phyloP scores from a whole-genome alignment of 2,888 invertebrate genomes.

The Thalpophila matura region DNA sequence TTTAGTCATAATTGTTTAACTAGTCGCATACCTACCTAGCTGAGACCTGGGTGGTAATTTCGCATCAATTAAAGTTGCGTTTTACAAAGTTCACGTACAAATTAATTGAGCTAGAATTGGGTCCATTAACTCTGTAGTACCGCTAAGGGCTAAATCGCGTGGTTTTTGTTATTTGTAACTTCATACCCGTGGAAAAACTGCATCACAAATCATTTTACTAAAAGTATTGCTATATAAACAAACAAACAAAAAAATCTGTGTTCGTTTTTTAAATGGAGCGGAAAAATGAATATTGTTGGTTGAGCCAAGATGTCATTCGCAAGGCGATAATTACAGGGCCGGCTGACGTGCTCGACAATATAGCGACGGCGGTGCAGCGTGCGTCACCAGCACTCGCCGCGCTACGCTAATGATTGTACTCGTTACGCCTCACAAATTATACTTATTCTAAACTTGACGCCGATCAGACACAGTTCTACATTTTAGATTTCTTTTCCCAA shows the following conservation, averaged over 20 bases:
- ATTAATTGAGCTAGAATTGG: constrained; percentile 48
- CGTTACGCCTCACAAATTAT: constrained; percentile 53
- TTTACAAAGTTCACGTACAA: constrained; percentile 42
- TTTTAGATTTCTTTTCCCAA: constrained; percentile 1
- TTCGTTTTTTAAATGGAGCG: constrained; percentile 28
- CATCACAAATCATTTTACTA: constrained; percentile 15
- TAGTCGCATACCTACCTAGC: constrained; percentile 25
- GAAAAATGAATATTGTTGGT: constrained; percentile 32
- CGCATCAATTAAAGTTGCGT: constrained; percentile 54
- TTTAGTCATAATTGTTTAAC: constrained; percentile 47
- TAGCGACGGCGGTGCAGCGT: constrained; percentile 49
- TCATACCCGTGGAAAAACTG: constrained; percentile 27
- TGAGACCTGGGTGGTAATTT: constrained; percentile 36
- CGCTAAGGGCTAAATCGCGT: constrained; percentile 61
- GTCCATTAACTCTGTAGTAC: constrained; percentile 41
- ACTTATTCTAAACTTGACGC: constrained; percentile 15
- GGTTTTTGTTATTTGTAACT: constrained; percentile 50
- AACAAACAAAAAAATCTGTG: constrained; percentile 7
- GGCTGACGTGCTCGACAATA: constrained; percentile 68
- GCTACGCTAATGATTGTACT: constrained; percentile 64
- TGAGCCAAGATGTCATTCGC: constrained; percentile 69
- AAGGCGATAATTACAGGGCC: constrained; percentile 77
- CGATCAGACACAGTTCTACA: constrained; percentile 40
- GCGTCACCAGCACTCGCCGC: constrained; percentile 69
- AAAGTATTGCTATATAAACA: constrained; percentile 7